Evolutionary conservation across 2,888 invertebrate species (phyloP).

Genomic region (Glaucopsyche alexis): DNA sequence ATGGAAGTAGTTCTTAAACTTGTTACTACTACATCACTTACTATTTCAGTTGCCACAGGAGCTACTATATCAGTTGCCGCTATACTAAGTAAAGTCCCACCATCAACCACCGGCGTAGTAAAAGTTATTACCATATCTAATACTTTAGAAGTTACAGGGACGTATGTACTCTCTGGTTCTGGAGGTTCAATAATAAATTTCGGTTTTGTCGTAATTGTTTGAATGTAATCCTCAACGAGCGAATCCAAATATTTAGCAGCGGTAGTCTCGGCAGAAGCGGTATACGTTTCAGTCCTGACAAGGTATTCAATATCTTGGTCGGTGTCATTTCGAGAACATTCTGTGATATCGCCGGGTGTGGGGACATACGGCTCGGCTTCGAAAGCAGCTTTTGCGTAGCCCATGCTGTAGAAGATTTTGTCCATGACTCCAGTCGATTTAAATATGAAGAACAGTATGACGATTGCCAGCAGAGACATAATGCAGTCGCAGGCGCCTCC

Average conservation of each 20-base stretch:
- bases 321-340: slow-evolving; percentile 56
- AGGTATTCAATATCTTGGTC: slow-evolving; percentile 32
- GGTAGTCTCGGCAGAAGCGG: not conserved
- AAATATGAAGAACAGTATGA: slow-evolving; percentile 60
- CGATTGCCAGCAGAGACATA: slow-evolving; percentile 57
- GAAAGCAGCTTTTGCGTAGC: slow-evolving; percentile 54
- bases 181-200: not conserved
- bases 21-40: not conserved
- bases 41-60: not conserved
- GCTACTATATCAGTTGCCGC: not conserved
- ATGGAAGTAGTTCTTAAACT: not conserved
- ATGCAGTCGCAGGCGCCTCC: slow-evolving; percentile 64
- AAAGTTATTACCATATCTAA: not conserved
- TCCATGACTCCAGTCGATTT: slow-evolving; percentile 61
- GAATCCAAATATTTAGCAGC: not conserved
- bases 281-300: slow-evolving; percentile 22
- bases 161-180: not conserved
- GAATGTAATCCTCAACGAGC: not conserved
- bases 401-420: slow-evolving; percentile 61
- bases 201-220: not conserved
- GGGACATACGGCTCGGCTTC: slow-evolving; percentile 47
- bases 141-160: not conserved
- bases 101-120: not conserved
- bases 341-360: slow-evolving; percentile 57
- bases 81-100: not conserved